Percentiles rank a stretch among this genome's conserved stretches.
phyloP scores from a whole-genome alignment of 2,113 vertebrate genomes.

The Laticauda laticaudata region DNA sequence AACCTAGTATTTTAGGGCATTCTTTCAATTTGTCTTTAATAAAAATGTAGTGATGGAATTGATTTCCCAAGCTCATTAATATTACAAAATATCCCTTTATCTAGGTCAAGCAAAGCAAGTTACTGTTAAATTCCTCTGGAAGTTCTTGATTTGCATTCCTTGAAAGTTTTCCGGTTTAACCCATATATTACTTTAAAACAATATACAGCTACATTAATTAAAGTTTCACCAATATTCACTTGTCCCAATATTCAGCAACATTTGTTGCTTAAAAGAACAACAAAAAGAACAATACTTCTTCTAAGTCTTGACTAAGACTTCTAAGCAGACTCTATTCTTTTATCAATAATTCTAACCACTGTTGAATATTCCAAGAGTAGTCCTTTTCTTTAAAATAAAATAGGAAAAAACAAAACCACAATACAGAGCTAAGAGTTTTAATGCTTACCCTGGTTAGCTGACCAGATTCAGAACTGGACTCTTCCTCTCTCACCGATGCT shows the following conservation, averaged over 20 bases:
- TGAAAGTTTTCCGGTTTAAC: not conserved
- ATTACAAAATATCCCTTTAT: not conserved
- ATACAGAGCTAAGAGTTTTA: constrained; percentile 31
- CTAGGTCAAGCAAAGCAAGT: not conserved
- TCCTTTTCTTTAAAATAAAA: not conserved
- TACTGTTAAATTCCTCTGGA: not conserved
- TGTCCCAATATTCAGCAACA: not conserved
- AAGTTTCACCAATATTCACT: not conserved
- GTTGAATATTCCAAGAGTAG: not conserved
- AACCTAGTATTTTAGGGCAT: not conserved
- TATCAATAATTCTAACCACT: not conserved
- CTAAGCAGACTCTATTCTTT: not conserved
- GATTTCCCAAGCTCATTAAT: not conserved
- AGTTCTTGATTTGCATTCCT: not conserved
- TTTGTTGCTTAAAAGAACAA: constrained; percentile 11
- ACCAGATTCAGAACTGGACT: constrained; percentile 75
- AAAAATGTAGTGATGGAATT: not conserved
- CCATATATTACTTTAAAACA: not conserved
- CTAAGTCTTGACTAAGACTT: not conserved
- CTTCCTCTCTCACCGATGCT: constrained; percentile 75
- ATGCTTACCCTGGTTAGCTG: constrained; percentile 85
- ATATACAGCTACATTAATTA: not conserved
- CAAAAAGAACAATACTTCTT: constrained; percentile 4
- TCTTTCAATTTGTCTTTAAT: not conserved
- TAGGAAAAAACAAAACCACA: not conserved